These are phyloP conservation scores for Tetragnatha montana DNA, from an alignment of 2,888 invertebrate genomes.

Conservation along the genomic window DNA sequence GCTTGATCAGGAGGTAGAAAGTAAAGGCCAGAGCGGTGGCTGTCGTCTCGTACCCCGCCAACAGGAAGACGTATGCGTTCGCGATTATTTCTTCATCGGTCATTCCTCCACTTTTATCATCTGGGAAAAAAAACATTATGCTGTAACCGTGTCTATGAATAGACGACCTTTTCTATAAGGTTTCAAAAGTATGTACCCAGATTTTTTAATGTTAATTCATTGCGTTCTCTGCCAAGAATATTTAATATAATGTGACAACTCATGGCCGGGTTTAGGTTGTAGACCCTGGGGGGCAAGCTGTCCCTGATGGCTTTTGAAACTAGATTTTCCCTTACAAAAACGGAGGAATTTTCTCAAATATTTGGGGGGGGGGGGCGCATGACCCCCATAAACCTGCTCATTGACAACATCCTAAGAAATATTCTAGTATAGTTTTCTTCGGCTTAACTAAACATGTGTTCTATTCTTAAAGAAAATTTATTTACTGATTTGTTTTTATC, in stretches of 20 bases:
- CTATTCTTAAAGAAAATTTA: too few relatives aligned
- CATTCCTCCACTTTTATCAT: neutral
- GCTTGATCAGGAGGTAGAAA: constrained; percentile 77
- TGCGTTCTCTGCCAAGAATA: neutral
- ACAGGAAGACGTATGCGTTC: constrained; percentile 68
- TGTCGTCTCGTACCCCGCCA: constrained; percentile 77
- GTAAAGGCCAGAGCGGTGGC: constrained; percentile 78
- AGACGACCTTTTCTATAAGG: neutral
- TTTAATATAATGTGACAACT: neutral
- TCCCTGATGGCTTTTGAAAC: too few relatives aligned
- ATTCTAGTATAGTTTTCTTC: neutral
- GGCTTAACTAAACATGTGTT: neutral
- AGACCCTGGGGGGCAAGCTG: too few relatives aligned
- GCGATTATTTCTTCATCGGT: constrained; percentile 69
- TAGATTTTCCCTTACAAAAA: too few relatives aligned
- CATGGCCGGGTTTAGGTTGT: too few relatives aligned
- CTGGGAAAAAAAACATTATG: neutral
- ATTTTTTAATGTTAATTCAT: neutral
- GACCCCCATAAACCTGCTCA: too few relatives aligned
- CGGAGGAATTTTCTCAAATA: too few relatives aligned
- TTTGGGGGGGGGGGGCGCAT: too few relatives aligned
- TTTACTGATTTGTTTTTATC: too few relatives aligned
- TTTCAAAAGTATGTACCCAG: neutral
- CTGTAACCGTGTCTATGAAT: neutral
- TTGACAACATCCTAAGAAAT: too few relatives aligned